Evolutionary conservation across 2,113 vertebrate species (phyloP), one percentile per base, ranked within the genome.

Genomic region (Catharus minimus): DNA sequence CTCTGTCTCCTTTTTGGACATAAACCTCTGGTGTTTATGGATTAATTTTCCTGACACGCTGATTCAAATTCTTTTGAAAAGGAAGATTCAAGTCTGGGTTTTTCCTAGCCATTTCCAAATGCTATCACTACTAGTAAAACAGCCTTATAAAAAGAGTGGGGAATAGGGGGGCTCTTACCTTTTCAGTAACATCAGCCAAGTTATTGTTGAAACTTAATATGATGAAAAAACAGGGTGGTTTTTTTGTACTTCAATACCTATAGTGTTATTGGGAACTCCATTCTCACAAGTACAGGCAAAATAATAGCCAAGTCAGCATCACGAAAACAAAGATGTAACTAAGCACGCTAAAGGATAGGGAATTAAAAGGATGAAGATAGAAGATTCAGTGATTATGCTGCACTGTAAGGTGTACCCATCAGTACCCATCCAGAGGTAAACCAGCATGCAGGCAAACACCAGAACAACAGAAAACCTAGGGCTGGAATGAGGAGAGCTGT

Each of bases 221-320:
- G 22, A 49, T 13, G 2, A 36, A 49, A 80, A 71, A 72, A 41
- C 20, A 55, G 14, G 3, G 4, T 22, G 5, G 1, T 23, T 28
- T 82, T 66, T 64, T 53, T 61, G 30, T 55, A 68, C 6, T 49
- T 65, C 38, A 60, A 32, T 46, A 86, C 10, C 19, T 18, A 5
- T 0, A n/a, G 17, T 3, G 10, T 39, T 90, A 82, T 8, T 5
- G 1, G 33, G 20, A 86, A 46, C 15, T 23, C 24, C 0, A 0
- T 28, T 72, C 28, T 69, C 38, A 49, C 49, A 82, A 60, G 55
- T 12, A 53, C 50, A 67, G 7, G 30, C 50, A 86, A 69, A 27
- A 65, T 24, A 80, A 53, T 27, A 86, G 69, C 20, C 61, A 85
- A 81, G 22, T 27, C 50, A 69, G 50, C 30, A 65, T 30, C 30